Conservation (phyloP, 2,797 vertebrate genomes). For the Myioborus melanocephalus region DNA sequence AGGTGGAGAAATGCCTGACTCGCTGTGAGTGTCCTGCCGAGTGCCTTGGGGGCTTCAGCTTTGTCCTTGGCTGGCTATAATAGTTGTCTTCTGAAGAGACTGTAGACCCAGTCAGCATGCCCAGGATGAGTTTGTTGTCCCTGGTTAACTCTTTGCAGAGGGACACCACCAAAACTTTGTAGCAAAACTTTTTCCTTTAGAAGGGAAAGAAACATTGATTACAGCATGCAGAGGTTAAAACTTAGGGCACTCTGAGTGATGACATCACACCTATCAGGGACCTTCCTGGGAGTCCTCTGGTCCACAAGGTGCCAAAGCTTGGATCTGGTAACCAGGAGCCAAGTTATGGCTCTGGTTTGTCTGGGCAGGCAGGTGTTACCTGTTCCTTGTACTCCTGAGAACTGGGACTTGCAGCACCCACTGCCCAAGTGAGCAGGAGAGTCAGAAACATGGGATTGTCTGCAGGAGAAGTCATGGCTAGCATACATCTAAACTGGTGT, state of each 20-base stretch:
- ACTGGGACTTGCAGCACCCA: neutral
- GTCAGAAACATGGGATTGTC: neutral
- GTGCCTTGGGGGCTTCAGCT: neutral
- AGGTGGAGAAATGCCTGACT: neutral
- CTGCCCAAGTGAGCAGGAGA: neutral
- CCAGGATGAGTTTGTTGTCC: neutral
- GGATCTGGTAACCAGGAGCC: neutral
- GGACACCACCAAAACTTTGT: neutral
- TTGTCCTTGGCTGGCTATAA: neutral
- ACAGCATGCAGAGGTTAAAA: neutral
- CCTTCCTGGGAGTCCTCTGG: neutral
- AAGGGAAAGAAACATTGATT: neutral
- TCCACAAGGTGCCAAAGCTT: neutral
- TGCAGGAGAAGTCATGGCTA: neutral
- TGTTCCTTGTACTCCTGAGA: neutral
- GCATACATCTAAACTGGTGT: neutral
- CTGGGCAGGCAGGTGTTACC: neutral
- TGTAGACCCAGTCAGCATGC: accelerated
- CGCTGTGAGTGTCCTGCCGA: neutral
- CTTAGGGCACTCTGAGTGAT: neutral
- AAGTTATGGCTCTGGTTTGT: neutral
- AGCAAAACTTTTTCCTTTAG: neutral
- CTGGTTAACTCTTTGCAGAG: neutral
- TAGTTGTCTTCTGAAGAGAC: neutral
- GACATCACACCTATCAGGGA: neutral